Evolutionary conservation across 2,888 invertebrate genomes (phyloP).

Genomic region (Molanna angustata): DNA sequence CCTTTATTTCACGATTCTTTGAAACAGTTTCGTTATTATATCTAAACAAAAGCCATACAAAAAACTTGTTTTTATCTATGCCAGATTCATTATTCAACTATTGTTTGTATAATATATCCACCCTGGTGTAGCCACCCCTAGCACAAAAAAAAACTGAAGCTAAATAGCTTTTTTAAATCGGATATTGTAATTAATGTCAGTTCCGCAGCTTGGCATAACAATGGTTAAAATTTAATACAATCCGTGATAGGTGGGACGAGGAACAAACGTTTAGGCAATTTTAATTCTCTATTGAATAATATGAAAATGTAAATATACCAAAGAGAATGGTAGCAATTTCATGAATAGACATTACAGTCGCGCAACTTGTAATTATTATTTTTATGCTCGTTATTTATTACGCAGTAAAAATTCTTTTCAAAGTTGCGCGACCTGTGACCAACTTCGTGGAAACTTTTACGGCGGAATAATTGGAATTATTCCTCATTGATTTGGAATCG

Average conservation of each 20-base stretch:
- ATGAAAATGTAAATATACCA: conserved; percentile 29
- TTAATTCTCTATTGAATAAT: conserved; percentile 24
- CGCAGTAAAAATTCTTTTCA: neutral
- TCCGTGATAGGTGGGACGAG: conserved; percentile 12
- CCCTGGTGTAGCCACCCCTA: conserved; percentile 25
- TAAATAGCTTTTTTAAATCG: conserved; percentile 49
- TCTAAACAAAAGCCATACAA: conserved; percentile 1
- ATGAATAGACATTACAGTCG: conserved; percentile 11
- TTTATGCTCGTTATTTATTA: conserved; percentile 1
- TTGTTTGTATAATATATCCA: conserved; percentile 31
- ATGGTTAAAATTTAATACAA: conserved; percentile 13
- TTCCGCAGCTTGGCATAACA: conserved; percentile 44
- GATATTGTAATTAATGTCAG: conserved; percentile 60
- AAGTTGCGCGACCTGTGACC: too few relatives aligned
- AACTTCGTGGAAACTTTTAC: too few relatives aligned
- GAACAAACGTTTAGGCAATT: conserved; percentile 18
- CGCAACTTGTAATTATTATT: conserved; percentile 1
- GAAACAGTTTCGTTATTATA: conserved; percentile 14
- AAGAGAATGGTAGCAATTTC: conserved; percentile 20
- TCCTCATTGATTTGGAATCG: too few relatives aligned
- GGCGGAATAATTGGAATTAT: too few relatives aligned
- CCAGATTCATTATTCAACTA: conserved; percentile 29
- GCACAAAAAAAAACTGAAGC: conserved; percentile 18
- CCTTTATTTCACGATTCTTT: conserved; percentile 5
- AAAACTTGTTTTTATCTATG: conserved; percentile 22